These are phyloP conservation scores for Lasioglossum malachurum DNA, from an alignment of 2,888 invertebrate species.

Conservation along the genomic window DNA sequence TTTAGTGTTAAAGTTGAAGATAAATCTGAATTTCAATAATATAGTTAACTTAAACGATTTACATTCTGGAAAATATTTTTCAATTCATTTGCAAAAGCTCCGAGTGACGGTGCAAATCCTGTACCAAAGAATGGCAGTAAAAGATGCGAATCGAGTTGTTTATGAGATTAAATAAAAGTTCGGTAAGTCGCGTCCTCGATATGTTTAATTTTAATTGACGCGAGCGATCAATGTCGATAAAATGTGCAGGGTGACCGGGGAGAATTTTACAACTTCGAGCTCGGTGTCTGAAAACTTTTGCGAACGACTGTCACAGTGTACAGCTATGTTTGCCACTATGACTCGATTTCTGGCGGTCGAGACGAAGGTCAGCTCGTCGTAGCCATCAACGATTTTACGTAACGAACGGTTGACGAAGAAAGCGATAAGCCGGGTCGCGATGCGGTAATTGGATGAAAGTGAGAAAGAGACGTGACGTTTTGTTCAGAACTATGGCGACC, in stretches of 20 bases:
- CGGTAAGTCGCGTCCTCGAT: not conserved
- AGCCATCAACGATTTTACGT: constrained; percentile 35
- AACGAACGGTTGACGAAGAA: constrained; percentile 20
- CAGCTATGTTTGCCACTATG: constrained; percentile 4
- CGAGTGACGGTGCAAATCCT: not conserved
- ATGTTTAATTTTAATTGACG: not conserved
- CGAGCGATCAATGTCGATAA: not conserved
- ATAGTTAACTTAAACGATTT: no score
- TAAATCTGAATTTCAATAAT: no score
- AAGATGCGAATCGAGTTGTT: not conserved
- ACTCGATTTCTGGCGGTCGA: constrained; percentile 13
- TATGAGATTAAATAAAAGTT: not conserved
- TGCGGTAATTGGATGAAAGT: constrained; percentile 39
- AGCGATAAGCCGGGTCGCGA: constrained; percentile 12
- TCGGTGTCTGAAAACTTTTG: not conserved
- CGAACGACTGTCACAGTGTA: not conserved
- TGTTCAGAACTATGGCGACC: constrained; percentile 3
- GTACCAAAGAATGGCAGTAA: not conserved
- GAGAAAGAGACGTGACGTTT: constrained; percentile 35
- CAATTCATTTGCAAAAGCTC: not conserved
- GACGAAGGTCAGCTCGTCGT: not conserved
- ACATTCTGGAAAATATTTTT: not conserved
- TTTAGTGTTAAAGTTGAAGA: no score
- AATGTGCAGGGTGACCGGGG: not conserved
- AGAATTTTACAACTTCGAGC: not conserved